phyloP scores from a whole-genome alignment of 2,113 vertebrate species.

The Planiliza haematocheilus region DNA sequence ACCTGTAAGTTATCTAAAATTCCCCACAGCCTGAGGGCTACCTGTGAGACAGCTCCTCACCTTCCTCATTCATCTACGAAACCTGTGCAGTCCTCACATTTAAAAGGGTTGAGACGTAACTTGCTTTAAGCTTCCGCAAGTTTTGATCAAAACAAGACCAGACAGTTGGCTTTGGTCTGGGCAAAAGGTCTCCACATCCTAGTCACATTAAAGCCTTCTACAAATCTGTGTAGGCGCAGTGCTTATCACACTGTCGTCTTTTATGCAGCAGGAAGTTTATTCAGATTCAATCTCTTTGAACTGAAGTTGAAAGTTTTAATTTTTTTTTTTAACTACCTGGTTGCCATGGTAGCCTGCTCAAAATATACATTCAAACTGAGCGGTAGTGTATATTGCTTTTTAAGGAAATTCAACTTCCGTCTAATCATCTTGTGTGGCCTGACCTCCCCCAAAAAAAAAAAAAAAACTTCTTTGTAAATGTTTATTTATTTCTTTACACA shows the following conservation, averaged over 20 bases:
- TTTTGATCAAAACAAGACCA: slow-evolving; percentile 72
- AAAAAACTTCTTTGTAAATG: slow-evolving; percentile 14
- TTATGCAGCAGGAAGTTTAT: slow-evolving; percentile 69
- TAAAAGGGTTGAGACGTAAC: slow-evolving; percentile 58
- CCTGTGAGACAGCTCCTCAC: slow-evolving; percentile 44
- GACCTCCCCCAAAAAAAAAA: slow-evolving; percentile 22
- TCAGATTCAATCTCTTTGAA: slow-evolving; percentile 46
- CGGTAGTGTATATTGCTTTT: slow-evolving; percentile 26
- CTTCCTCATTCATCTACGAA: slow-evolving; percentile 40
- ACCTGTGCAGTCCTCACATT: slow-evolving; percentile 51
- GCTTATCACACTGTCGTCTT: slow-evolving; percentile 67
- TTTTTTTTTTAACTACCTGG: slow-evolving; percentile 29
- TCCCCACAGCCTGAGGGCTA: slow-evolving; percentile 61
- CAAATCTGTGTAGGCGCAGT: slow-evolving; percentile 36
- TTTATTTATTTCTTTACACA: slow-evolving; percentile 55
- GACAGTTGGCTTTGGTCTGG: slow-evolving; percentile 69
- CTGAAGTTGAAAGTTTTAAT: slow-evolving; percentile 22
- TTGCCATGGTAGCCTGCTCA: slow-evolving; percentile 14
- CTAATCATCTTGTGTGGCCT: slow-evolving; percentile 64
- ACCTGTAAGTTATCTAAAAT: slow-evolving; percentile 58
- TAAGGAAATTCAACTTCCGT: slow-evolving; percentile 50
- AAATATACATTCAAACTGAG: slow-evolving; percentile 41
- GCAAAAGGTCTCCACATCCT: slow-evolving; percentile 52
- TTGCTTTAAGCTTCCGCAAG: slow-evolving; percentile 56
- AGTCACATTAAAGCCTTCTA: slow-evolving; percentile 67